Percentiles rank a stretch among this genome's conserved stretches.
These are phyloP conservation scores for Conger conger DNA, from an alignment of 2,113 vertebrate species.

Conservation along the genomic window DNA sequence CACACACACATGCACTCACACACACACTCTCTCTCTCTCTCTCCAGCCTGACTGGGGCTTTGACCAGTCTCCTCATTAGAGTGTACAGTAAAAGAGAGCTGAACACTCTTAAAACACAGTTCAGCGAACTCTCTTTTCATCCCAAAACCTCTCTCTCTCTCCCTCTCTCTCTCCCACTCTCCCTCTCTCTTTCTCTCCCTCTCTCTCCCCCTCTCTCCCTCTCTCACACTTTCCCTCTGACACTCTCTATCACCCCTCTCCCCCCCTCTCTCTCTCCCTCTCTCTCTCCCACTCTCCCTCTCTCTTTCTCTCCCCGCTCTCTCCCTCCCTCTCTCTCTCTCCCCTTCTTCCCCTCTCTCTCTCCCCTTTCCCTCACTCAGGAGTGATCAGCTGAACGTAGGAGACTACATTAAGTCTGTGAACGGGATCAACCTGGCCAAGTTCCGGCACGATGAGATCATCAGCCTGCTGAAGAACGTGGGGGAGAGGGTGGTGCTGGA, in stretches of 20 bases:
- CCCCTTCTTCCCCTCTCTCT: background rate
- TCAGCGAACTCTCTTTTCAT: constrained; percentile 10
- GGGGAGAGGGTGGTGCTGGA: constrained; percentile 93
- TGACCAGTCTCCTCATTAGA: constrained; percentile 27
- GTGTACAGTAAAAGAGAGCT: no score
- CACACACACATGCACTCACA: background rate
- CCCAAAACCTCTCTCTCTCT: background rate
- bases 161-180: background rate
- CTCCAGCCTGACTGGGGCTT: constrained; percentile 7
- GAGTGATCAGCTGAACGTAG: constrained; percentile 95
- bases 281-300: constrained; percentile 2
- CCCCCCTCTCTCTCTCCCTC: background rate
- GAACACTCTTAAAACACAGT: no score
- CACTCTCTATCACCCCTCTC: background rate
- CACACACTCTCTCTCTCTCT: no score
- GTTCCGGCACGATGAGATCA: constrained; percentile 97
- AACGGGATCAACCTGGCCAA: constrained; percentile 97
- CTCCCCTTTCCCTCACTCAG: constrained; percentile 56
- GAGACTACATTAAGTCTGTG: constrained; percentile 96
- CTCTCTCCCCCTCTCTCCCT: background rate
- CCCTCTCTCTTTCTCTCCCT: constrained; percentile 8
- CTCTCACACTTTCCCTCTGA: background rate
- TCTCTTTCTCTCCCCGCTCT: constrained; percentile 12
- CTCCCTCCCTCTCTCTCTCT: background rate
- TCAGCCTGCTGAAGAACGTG: constrained; percentile 95